Evolutionary conservation across 2,888 invertebrate genomes (phyloP).

Genomic region (Drosophila anceps): DNA sequence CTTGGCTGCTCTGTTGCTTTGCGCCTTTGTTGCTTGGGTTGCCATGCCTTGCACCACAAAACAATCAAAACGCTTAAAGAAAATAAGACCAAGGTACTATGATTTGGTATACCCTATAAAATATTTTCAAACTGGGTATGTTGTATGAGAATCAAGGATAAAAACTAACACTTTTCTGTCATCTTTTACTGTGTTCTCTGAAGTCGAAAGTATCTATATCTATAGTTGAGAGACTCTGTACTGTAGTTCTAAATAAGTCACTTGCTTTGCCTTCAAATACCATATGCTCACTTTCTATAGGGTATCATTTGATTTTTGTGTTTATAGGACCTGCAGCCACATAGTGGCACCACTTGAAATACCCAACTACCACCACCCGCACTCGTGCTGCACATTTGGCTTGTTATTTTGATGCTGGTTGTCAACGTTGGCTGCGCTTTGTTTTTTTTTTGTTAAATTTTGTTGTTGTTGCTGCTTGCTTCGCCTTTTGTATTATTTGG

Average conservation of each 20-base stretch:
- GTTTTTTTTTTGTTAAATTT: slow-evolving; percentile 17
- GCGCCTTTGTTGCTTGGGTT: slow-evolving; percentile 58
- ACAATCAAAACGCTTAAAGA: slow-evolving; percentile 51
- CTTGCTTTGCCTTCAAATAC: too few species aligned
- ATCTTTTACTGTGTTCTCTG: too few species aligned
- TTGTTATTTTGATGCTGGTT: slow-evolving; percentile 75
- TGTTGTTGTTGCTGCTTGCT: neutral
- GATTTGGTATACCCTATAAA: slow-evolving; percentile 17
- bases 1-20: slow-evolving; percentile 58
- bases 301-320: slow-evolving; percentile 37
- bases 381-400: slow-evolving; percentile 25
- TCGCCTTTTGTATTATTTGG: slow-evolving; percentile 18
- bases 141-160: neutral
- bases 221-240: neutral
- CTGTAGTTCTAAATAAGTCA: too few species aligned
- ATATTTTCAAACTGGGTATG: neutral
- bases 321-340: slow-evolving; percentile 9
- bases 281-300: neutral
- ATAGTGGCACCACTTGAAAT: slow-evolving; percentile 5
- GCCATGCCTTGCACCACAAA: slow-evolving; percentile 42
- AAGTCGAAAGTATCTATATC: too few species aligned
- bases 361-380: neutral
- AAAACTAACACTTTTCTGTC: neutral
- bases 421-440: slow-evolving; percentile 62
- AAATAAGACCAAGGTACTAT: slow-evolving; percentile 15